Conservation (phyloP, 2,888 invertebrate genomes). For the Chirona hameri region DNA sequence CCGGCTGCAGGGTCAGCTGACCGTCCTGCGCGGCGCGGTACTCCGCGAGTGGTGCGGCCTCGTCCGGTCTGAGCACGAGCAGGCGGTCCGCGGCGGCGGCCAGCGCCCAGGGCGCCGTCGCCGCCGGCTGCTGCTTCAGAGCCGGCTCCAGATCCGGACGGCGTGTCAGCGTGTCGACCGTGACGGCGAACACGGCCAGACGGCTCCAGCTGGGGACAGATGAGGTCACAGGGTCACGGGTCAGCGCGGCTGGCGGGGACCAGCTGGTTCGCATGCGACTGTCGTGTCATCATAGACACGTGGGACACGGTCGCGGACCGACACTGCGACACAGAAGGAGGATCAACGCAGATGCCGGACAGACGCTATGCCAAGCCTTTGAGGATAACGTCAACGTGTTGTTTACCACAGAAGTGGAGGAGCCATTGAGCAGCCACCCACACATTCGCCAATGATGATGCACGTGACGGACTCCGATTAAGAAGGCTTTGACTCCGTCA, state of each 20-base stretch:
- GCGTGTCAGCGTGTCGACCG: background rate
- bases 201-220: background rate
- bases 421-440: no score
- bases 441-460: no score
- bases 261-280: background rate
- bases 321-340: background rate
- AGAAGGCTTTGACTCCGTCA: no score
- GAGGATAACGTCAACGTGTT: no score
- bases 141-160: background rate
- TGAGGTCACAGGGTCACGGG: no score
- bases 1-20: background rate
- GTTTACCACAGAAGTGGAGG: no score
- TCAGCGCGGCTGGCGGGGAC: background rate
- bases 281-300: background rate
- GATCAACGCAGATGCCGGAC: background rate
- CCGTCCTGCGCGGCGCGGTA: background rate
- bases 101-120: background rate
- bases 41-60: background rate
- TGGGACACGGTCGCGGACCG: no score
- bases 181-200: background rate
- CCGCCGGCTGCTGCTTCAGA: background rate
- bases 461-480: no score
- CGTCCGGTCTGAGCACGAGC: background rate
- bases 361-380: no score
- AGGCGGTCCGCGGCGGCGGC: constrained; percentile 2